Base-by-base conservation (phyloP, 1,140 invertebrate species). In the Cydia pomonella region DNA sequence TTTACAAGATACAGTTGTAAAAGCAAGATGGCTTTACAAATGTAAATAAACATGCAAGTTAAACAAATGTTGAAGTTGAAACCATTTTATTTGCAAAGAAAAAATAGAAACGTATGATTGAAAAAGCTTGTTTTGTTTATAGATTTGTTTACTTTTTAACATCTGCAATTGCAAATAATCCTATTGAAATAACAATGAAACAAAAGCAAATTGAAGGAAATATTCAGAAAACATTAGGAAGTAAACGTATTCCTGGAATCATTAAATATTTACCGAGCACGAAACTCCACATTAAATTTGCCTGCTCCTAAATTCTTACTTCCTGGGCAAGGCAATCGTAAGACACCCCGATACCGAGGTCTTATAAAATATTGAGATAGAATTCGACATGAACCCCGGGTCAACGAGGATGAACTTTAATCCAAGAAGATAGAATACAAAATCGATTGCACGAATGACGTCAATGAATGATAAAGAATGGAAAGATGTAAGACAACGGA, bases 361-460 rank as follows among this genome's bases (percentile, higher is more conserved):
- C 76, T 77, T 76, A 78, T 79, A 81, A 81, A 81, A 81, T 81
- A 81, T 81, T 77, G 78, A 81, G 76, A 81, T 76, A 73, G 76
- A 81, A 79, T 73, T 77, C 72, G 29, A 75, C 64, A 5, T 33
- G 7, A 33, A 33, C 64, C 27, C 64, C 4, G 9, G 53, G 64
- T 69, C 29, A 69, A 69, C 25, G 3, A n/a, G 16, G 27, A 18
- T 69, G 29, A 69, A 38, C 64, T 69, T 33, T 69, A 38, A 69
- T 18, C 64, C 64, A 18, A 33, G n/a, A 7, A 23, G 7, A 69
- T 69, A 69, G 27, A 38, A 33, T 21, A 33, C 64, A 69, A 21
- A 69, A 69, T 69, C 64, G 64, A 69, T 69, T 69, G 64, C 64
- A 33, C 6, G 16, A 16, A 69, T 38, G 29, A n/a, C 6, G 16